Evolutionary conservation across 2,797 vertebrate genomes (phyloP), one percentile per base, ranked within the genome.

Genomic region (Taeniopygia guttata): DNA sequence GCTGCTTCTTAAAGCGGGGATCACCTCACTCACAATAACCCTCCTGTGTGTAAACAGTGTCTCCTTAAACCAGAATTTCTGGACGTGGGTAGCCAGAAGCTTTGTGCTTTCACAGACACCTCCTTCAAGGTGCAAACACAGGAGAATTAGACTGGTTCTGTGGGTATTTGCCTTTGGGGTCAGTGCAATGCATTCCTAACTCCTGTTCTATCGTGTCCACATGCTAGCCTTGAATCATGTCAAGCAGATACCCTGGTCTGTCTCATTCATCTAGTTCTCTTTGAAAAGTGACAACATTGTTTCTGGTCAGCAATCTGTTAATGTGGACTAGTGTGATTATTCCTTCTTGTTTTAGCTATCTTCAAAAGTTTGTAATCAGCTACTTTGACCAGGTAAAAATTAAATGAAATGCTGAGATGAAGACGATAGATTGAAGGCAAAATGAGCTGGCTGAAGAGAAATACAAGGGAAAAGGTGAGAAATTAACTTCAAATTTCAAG

Each of bases 191-290:
- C 12, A 4, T 38, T 40, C 11, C 20, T 52, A 38, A 29, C 18
- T 78, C 69, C 26, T 63, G 15, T 8, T 83, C 32, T 59, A 12
- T 49, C 0, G 0, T 21, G 11, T 34, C 38, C 38, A 3, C 20
- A 5, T 9, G 14, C 49, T 30, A 20, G 32, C 25, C 29, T 84
- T 75, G 54, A 43, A 51, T 26, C 9, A 2, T 10, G 16, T 22
- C 12, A 51, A 32, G 32, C 10, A 38, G n/a, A 59, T 62, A 52
- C 10, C 23, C 19, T 46, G 40, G 27, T 49, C 23, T 42, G 19
- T 49, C 38, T 15, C 16, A 36, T 42, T 34, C 14, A 9, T 49
- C 69, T n/a, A 29, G 25, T 19, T 55, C 54, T 64, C 21, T 42
- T 45, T 62, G 45, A 43, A 87, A 82, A 76, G 30, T 48, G 36